A percentile compares a stretch with the other conserved stretches of the same genome.
phyloP scores from a whole-genome alignment of 2,888 invertebrate genomes.

The Capitulum mitella region DNA sequence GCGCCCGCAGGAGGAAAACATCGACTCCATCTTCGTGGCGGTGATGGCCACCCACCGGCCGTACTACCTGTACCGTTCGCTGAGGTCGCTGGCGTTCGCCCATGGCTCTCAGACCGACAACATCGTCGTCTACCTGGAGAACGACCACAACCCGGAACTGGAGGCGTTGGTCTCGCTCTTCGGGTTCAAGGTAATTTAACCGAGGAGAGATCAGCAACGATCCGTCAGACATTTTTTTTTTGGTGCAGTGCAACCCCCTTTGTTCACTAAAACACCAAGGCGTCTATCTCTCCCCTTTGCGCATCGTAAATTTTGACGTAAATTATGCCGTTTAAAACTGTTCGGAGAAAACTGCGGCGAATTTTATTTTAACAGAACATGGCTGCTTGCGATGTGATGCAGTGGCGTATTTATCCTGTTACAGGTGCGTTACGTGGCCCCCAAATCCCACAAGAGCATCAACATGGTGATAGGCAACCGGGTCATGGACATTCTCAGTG shows the following conservation, averaged over 20 bases:
- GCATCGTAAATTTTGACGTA: too few relatives aligned
- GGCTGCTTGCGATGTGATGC: too few relatives aligned
- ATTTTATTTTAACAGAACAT: too few relatives aligned
- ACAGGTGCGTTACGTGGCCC: not conserved
- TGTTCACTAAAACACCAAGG: too few relatives aligned
- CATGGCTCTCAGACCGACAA: conserved; percentile 50
- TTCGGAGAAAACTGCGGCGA: too few relatives aligned
- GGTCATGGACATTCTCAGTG: not conserved
- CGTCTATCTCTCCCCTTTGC: too few relatives aligned
- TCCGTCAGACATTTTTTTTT: too few relatives aligned
- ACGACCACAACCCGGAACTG: not conserved
- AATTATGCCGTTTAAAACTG: too few relatives aligned
- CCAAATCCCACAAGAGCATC: not conserved
- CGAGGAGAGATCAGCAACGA: too few relatives aligned
- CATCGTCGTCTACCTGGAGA: conserved; percentile 39
- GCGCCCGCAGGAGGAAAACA: not conserved
- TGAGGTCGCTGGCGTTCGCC: conserved; percentile 49
- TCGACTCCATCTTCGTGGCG: conserved; percentile 27
- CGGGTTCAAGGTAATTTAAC: not conserved
- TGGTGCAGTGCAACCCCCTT: too few relatives aligned
- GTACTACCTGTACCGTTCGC: conserved; percentile 39
- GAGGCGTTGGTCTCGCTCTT: not conserved
- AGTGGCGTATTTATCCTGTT: too few relatives aligned
- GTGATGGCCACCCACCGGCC: conserved; percentile 34
- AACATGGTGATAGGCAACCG: not conserved